Percentiles rank a stretch among this genome's conserved stretches.
These are phyloP conservation scores for Henricia sp. DNA, from an alignment of 53 echinoderm and acorn worm species.

Conservation along the genomic window DNA sequence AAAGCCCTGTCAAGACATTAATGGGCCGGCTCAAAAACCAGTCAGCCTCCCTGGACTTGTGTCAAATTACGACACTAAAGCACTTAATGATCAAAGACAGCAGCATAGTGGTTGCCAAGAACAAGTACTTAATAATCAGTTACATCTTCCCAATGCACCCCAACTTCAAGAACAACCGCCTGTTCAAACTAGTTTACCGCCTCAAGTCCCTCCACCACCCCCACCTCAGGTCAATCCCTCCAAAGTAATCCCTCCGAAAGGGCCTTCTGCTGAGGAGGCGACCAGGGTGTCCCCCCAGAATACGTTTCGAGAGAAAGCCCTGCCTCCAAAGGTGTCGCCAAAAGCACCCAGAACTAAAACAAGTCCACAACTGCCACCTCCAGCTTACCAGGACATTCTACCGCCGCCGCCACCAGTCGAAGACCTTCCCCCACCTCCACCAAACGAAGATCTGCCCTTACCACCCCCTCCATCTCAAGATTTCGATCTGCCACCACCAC, in stretches of 20 bases:
- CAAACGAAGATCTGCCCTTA: conserved; percentile 39
- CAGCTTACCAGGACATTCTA: conserved; percentile 21
- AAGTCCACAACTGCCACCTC: background rate
- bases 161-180: background rate
- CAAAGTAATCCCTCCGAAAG: conserved; percentile 9
- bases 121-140: conserved; percentile 6
- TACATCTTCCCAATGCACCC: background rate
- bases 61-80: conserved; percentile 32
- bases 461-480: conserved; percentile 59
- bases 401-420: conserved; percentile 53
- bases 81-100: conserved; percentile 3
- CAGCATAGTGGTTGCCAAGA: conserved; percentile 6
- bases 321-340: conserved; percentile 47
- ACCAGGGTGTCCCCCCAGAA: conserved; percentile 10
- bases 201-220: conserved; percentile 34
- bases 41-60: conserved; percentile 54
- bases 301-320: background rate
- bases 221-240: conserved; percentile 13
- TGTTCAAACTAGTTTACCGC: conserved; percentile 16
- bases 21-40: conserved; percentile 49
- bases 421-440: conserved; percentile 50
- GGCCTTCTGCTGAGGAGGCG: conserved; percentile 3
- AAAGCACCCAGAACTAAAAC: conserved; percentile 14
- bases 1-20: conserved; percentile 30
- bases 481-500: conserved; percentile 60